A percentile compares a stretch with the other conserved stretches of the same genome.
Conservation (phyloP, 2,113 vertebrate species). For the Myrmophylax atrothorax region DNA sequence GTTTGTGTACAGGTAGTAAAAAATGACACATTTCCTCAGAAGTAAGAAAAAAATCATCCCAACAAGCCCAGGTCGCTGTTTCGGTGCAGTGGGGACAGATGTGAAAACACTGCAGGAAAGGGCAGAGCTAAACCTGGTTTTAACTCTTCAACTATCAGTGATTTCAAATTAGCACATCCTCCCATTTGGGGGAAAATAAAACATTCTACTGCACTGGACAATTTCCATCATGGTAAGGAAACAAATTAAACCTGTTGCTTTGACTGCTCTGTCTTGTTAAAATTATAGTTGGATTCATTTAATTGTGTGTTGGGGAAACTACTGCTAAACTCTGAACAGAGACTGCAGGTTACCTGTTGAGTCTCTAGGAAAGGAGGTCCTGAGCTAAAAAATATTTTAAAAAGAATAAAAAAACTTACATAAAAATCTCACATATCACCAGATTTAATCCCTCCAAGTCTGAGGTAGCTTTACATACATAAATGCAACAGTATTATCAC, state of each 20-base stretch:
- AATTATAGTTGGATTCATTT: neutral
- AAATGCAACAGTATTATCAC: neutral
- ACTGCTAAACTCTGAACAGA: neutral
- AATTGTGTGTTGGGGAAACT: neutral
- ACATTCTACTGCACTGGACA: too few species aligned
- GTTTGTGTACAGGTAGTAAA: neutral
- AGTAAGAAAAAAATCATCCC: neutral
- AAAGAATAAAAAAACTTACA: neutral
- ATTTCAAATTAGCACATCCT: neutral
- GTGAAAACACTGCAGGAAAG: neutral
- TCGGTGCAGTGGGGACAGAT: rapidly evolving
- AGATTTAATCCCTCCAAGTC: neutral
- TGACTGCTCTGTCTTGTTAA: neutral
- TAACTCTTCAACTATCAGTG: neutral
- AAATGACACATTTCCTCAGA: neutral
- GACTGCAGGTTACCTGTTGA: neutral
- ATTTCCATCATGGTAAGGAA: neutral
- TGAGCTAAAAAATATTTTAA: neutral
- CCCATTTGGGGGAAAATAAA: neutral
- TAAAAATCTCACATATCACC: neutral
- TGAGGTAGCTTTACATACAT: rapidly evolving
- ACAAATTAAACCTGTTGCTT: neutral
- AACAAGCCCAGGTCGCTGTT: neutral
- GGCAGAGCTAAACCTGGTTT: neutral
- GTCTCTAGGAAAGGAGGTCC: neutral